These are phyloP conservation scores for Lepidochitona cinerea DNA, from an alignment of 2,888 invertebrate species.

Conservation along the genomic window DNA sequence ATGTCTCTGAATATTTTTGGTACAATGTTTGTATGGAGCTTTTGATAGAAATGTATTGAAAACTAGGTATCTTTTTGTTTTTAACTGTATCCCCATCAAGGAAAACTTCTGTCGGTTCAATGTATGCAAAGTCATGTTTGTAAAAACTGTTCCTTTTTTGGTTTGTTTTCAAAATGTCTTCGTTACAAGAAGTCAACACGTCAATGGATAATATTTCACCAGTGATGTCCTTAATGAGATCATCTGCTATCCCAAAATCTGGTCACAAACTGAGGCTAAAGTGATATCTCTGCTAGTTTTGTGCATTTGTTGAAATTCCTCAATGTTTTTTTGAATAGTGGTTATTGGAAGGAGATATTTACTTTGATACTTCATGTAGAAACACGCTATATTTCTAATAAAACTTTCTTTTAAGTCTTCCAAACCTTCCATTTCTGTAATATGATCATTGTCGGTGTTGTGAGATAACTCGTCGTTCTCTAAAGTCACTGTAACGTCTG, in stretches of 20 bases:
- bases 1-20: not conserved
- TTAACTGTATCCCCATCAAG: not conserved
- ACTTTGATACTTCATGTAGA: constrained; percentile 1
- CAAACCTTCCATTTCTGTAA: not conserved
- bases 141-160: not conserved
- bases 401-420: not conserved
- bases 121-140: not conserved
- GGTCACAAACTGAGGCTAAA: not conserved
- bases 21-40: not conserved
- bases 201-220: not conserved
- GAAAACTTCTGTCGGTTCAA: not conserved
- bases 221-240: not conserved
- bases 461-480: too few species aligned
- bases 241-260: not conserved
- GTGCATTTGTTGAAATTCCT: not conserved
- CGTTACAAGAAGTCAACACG: not conserved
- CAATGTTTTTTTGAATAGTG: too few species aligned
- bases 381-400: not conserved
- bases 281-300: not conserved
- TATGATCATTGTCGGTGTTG: not conserved
- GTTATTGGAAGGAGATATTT: too few species aligned
- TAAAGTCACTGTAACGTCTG: too few species aligned
- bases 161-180: not conserved
- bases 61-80: not conserved
- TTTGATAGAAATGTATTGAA: not conserved